Evolutionary conservation across 2,797 vertebrate genomes (phyloP).

Genomic region (Sebastes elongatus): DNA sequence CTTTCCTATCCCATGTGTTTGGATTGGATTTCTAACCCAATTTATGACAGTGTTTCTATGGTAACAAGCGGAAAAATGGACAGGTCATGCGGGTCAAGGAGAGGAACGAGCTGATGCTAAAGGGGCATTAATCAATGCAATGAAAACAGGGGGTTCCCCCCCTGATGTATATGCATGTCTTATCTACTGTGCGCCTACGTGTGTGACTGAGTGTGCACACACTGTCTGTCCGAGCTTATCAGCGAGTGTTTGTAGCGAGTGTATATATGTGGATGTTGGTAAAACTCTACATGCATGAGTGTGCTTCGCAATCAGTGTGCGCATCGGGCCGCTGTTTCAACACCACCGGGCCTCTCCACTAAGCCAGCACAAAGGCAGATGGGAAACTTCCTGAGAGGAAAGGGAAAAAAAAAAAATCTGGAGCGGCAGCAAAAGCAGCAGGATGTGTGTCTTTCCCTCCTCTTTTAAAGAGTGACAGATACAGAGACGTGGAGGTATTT

Average conservation of each 20-base stretch:
- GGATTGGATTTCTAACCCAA: background rate
- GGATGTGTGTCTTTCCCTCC: slow-evolving; percentile 81
- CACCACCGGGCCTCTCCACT: slow-evolving; percentile 74
- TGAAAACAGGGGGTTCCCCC: slow-evolving; percentile 23
- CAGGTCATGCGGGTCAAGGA: slow-evolving; percentile 56
- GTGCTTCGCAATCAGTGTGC: slow-evolving; percentile 75
- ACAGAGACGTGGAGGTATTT: slow-evolving; percentile 66
- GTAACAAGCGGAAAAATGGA: slow-evolving; percentile 38
- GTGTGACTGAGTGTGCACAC: slow-evolving; percentile 20
- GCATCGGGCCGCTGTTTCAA: slow-evolving; percentile 79
- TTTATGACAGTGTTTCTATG: slow-evolving; percentile 26
- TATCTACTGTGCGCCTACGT: slow-evolving; percentile 46
- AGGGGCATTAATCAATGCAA: slow-evolving; percentile 52
- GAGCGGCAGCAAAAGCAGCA: slow-evolving; percentile 76
- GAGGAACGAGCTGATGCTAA: slow-evolving; percentile 25
- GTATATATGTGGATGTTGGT: slow-evolving; percentile 50
- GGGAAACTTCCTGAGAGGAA: slow-evolving; percentile 85
- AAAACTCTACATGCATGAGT: slow-evolving; percentile 65
- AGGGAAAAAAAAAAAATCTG: slow-evolving; percentile 52
- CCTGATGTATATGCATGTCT: slow-evolving; percentile 4
- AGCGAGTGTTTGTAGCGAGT: slow-evolving; percentile 21
- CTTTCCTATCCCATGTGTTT: background rate
- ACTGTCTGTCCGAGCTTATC: slow-evolving; percentile 36
- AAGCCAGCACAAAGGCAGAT: slow-evolving; percentile 82
- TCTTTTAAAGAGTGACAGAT: slow-evolving; percentile 72